Percentiles rank a stretch among this genome's conserved stretches.
phyloP scores from a whole-genome alignment of 2,113 vertebrate species.

The Chlamydotis undulata region DNA sequence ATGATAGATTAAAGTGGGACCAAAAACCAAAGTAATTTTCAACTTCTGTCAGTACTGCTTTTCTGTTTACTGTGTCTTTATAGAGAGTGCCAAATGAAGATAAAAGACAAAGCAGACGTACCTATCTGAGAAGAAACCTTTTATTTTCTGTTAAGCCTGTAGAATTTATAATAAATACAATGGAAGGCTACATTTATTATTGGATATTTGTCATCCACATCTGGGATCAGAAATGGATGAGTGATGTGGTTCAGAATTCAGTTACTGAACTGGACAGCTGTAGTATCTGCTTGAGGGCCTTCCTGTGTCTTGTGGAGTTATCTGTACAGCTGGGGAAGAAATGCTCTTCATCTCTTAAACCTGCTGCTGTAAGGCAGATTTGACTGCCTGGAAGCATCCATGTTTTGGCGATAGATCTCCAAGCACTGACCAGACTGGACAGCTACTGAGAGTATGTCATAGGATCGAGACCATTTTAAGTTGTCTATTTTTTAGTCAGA shows the following conservation, averaged over 20 bases:
- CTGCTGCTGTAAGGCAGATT: not conserved
- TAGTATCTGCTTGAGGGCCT: not conserved
- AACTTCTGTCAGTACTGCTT: not conserved
- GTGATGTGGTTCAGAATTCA: not conserved
- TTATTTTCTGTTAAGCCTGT: not conserved
- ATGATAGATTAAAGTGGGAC: not conserved
- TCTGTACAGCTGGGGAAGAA: not conserved
- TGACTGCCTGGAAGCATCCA: not conserved
- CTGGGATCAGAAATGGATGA: not conserved
- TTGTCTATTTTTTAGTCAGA: not conserved
- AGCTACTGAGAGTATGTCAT: not conserved
- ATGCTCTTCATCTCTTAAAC: not conserved
- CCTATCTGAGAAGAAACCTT: not conserved
- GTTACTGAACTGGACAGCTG: not conserved
- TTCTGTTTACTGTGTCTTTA: not conserved
- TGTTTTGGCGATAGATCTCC: not conserved
- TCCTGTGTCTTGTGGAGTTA: not conserved
- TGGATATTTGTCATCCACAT: not conserved
- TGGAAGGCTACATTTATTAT: not conserved
- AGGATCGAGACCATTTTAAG: not conserved
- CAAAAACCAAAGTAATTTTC: not conserved
- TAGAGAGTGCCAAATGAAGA: not conserved
- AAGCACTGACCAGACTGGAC: not conserved
- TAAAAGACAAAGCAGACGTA: not conserved
- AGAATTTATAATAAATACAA: constrained; percentile 1